Conservation (phyloP, 2,888 invertebrate genomes). For the Oxystoma pomonae region DNA sequence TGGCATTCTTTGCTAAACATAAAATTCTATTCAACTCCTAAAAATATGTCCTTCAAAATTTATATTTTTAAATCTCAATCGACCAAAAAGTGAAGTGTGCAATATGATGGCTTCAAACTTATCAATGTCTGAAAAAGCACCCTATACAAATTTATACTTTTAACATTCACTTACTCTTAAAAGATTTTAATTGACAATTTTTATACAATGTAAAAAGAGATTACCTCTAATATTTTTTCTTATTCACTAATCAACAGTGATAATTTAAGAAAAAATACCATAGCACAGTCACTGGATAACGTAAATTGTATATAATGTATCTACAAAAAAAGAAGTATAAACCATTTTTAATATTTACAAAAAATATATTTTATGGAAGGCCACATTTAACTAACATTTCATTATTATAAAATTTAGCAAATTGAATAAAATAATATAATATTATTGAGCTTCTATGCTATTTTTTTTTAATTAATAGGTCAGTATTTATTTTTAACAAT, state of each 20-base stretch:
- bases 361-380: neutral
- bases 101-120: neutral
- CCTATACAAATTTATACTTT: neutral
- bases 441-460: too few relatives aligned
- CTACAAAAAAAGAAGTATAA: too few relatives aligned
- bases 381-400: neutral
- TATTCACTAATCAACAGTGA: neutral
- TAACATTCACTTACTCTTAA: neutral
- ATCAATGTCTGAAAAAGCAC: neutral
- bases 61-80: slow-evolving; percentile 18
- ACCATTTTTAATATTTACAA: neutral
- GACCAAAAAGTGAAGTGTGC: slow-evolving; percentile 14
- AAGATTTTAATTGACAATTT: neutral
- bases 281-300: neutral
- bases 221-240: neutral
- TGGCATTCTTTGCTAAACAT: too few relatives aligned
- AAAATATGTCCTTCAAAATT: too few relatives aligned
- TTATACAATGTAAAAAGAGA: neutral
- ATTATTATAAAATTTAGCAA: too few relatives aligned
- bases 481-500: too few relatives aligned
- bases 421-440: too few relatives aligned
- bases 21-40: too few relatives aligned
- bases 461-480: too few relatives aligned
- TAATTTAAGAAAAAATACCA: neutral
- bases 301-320: too few relatives aligned